Percentiles rank a stretch among this genome's conserved stretches.
phyloP scores from a whole-genome alignment of 2,113 vertebrate species.

The Tragelaphus buxtoni region DNA sequence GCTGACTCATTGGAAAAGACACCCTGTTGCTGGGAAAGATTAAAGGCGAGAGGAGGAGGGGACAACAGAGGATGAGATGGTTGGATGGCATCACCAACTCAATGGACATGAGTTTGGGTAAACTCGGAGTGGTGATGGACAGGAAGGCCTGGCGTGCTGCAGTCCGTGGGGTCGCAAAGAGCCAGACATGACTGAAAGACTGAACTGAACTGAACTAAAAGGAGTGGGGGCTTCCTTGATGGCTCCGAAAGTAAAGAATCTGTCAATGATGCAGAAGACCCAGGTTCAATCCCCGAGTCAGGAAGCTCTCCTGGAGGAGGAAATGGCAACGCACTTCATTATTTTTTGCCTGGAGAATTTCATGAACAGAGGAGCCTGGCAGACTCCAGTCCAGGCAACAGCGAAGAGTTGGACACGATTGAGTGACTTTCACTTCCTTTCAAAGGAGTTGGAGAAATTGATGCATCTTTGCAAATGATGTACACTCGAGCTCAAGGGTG shows the following conservation, averaged over 20 bases:
- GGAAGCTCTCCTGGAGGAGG: too few species aligned
- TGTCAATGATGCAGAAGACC: too few species aligned
- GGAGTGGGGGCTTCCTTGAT: too few species aligned
- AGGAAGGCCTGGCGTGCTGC: rapidly evolving
- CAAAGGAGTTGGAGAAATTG: neutral
- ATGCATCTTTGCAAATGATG: neutral
- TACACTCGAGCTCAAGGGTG: rapidly evolving
- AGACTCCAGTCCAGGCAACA: neutral
- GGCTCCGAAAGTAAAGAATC: too few species aligned
- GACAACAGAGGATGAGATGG: neutral
- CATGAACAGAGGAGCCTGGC: neutral
- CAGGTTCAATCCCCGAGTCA: rapidly evolving
- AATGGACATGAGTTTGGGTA: neutral
- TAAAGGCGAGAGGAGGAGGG: neutral
- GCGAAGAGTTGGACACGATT: rapidly evolving
- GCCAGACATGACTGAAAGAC: rapidly evolving
- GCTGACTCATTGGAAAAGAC: neutral
- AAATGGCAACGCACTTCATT: too few species aligned
- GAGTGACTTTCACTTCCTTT: neutral
- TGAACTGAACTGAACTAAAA: neutral
- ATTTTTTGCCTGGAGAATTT: too few species aligned
- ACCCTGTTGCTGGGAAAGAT: neutral
- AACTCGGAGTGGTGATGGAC: neutral
- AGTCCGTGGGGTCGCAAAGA: neutral
- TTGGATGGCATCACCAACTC: neutral